These are phyloP conservation scores for Liopterus haemorrhoidalis DNA, from an alignment of 2,888 invertebrate species.

Conservation along the genomic window DNA sequence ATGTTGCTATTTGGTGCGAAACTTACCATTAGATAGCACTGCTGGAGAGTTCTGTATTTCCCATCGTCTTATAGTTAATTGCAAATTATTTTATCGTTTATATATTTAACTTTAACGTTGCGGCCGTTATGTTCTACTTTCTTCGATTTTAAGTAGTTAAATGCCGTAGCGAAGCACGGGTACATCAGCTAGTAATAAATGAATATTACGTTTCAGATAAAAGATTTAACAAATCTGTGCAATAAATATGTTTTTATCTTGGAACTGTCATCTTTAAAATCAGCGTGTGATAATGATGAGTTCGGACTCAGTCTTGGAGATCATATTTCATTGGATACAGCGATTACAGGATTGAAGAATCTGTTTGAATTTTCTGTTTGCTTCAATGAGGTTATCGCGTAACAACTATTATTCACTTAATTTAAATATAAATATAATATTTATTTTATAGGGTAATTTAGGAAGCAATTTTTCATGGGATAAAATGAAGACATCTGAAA, in stretches of 20 bases:
- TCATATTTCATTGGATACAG: slow-evolving; percentile 38
- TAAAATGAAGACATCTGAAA: slow-evolving; percentile 34
- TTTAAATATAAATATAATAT: background rate
- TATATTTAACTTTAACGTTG: too few relatives aligned
- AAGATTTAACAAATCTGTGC: slow-evolving; percentile 37
- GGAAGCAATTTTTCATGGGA: slow-evolving; percentile 40
- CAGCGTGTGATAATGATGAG: too few relatives aligned
- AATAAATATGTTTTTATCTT: slow-evolving; percentile 36
- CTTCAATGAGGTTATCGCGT: slow-evolving; percentile 39
- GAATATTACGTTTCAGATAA: slow-evolving; percentile 35
- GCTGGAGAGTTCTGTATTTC: too few relatives aligned
- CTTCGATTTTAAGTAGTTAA: too few relatives aligned
- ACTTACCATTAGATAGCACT: too few relatives aligned
- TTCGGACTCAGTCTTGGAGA: slow-evolving; percentile 21
- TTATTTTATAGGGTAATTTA: slow-evolving; percentile 36
- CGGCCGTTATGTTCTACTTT: too few relatives aligned
- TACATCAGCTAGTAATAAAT: too few relatives aligned
- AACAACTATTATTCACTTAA: background rate
- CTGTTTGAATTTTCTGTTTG: slow-evolving; percentile 39
- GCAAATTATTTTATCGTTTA: too few relatives aligned
- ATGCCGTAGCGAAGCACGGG: too few relatives aligned
- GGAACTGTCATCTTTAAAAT: slow-evolving; percentile 33
- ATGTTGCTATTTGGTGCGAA: too few relatives aligned
- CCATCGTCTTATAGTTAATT: too few relatives aligned
- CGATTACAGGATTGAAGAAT: slow-evolving; percentile 37